Percentiles rank a stretch among this genome's conserved stretches.
phyloP scores from a whole-genome alignment of 2,888 invertebrate species.

The Bedellia somnulentella region DNA sequence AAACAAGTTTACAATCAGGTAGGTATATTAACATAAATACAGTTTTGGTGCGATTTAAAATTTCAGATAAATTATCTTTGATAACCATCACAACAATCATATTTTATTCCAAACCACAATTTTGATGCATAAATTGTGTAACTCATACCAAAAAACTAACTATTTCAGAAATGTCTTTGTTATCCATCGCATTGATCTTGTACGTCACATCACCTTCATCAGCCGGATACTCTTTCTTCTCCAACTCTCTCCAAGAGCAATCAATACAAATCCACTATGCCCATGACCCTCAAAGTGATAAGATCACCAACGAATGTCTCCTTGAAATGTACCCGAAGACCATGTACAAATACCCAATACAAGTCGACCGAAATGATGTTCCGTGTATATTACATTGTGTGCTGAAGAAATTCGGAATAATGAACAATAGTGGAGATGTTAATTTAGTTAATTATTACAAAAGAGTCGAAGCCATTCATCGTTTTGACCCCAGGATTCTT shows the following conservation, averaged over 20 bases:
- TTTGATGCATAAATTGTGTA: neutral
- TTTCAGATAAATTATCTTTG: too few species aligned
- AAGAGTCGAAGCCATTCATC: constrained; percentile 42
- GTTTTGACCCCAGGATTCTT: constrained; percentile 44
- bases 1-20: too few species aligned
- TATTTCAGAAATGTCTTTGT: constrained; percentile 41
- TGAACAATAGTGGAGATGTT: constrained; percentile 42
- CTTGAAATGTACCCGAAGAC: constrained; percentile 47
- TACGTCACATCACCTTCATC: neutral
- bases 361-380: constrained; percentile 40
- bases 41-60: too few species aligned
- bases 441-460: constrained; percentile 45
- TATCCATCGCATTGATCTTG: constrained; percentile 14
- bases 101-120: neutral
- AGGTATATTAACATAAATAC: too few species aligned
- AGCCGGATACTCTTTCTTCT: neutral
- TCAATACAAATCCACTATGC: constrained; percentile 43
- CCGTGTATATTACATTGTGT: constrained; percentile 52
- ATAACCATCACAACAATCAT: neutral
- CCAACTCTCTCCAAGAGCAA: constrained; percentile 25
- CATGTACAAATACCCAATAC: constrained; percentile 39
- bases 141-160: neutral
- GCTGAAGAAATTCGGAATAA: constrained; percentile 47
- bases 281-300: constrained; percentile 38
- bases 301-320: constrained; percentile 34